These are phyloP conservation scores for Brachirus orientalis DNA, from an alignment of 2,113 vertebrate species.

Conservation along the genomic window DNA sequence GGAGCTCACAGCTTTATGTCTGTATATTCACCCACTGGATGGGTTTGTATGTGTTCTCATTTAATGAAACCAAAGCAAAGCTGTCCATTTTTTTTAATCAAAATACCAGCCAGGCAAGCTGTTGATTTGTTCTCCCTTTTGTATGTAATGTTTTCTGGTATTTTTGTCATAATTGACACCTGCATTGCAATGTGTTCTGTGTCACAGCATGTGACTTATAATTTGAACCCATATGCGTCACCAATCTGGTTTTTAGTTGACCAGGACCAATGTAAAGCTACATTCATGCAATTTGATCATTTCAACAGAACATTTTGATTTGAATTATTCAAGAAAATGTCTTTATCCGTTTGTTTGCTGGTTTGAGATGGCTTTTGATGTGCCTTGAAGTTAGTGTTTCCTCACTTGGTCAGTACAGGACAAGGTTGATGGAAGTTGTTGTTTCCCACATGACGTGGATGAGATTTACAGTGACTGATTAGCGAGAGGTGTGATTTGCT, in stretches of 20 bases:
- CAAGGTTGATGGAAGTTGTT: background rate
- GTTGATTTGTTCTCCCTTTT: conserved; percentile 28
- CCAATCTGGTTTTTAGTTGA: conserved; percentile 34
- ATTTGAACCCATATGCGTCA: conserved; percentile 25
- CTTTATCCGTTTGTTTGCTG: conserved; percentile 23
- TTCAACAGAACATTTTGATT: conserved; percentile 33
- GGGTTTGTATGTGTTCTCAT: conserved; percentile 55
- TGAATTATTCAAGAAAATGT: conserved; percentile 6
- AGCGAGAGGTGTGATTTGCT: conserved; percentile 16
- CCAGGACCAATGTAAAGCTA: conserved; percentile 51
- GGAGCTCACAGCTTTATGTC: conserved; percentile 20
- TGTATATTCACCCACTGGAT: conserved; percentile 71
- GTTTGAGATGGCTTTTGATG: conserved; percentile 53
- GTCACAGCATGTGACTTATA: conserved; percentile 20
- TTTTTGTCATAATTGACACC: conserved; percentile 37
- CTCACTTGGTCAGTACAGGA: conserved; percentile 14
- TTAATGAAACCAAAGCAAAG: conserved; percentile 67
- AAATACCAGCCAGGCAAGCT: conserved; percentile 35
- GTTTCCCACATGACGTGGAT: background rate
- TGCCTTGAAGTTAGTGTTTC: conserved; percentile 67
- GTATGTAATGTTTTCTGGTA: conserved; percentile 57
- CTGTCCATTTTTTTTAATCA: conserved; percentile 11
- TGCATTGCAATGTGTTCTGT: conserved; percentile 31
- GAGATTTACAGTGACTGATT: conserved; percentile 13
- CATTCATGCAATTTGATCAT: conserved; percentile 34